These are phyloP conservation scores for Elmis aenea DNA, from an alignment of 2,888 invertebrate species.

Conservation along the genomic window DNA sequence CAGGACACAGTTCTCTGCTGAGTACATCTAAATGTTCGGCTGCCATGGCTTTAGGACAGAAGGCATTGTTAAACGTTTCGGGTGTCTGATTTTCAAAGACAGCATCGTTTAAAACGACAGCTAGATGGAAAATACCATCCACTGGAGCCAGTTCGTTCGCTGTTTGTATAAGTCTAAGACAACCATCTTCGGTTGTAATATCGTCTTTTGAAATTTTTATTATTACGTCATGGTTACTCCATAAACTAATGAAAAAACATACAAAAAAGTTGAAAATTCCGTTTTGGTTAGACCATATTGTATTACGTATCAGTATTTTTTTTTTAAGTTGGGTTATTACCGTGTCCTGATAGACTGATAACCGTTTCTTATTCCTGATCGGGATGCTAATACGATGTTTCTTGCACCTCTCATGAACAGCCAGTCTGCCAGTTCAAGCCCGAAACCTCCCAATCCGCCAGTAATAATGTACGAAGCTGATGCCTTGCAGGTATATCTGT, in stretches of 20 bases:
- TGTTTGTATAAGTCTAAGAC: no score
- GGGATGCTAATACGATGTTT: no score
- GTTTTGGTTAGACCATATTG: no score
- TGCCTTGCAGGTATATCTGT: constrained; percentile 78
- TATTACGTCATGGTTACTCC: constrained; percentile 61
- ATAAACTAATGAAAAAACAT: constrained; percentile 44
- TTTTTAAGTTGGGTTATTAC: constrained; percentile 63
- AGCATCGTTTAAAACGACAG: constrained; percentile 71
- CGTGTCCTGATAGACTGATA: constrained; percentile 76
- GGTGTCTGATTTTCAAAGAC: constrained; percentile 71
- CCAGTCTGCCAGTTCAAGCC: no score
- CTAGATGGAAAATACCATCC: no score
- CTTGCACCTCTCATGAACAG: no score
- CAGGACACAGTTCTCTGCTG: constrained; percentile 54
- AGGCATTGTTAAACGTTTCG: constrained; percentile 63
- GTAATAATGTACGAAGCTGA: constrained; percentile 71
- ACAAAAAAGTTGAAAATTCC: no score
- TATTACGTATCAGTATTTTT: no score
- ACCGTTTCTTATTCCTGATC: no score
- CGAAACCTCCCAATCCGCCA: no score
- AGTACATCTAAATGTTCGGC: constrained; percentile 70
- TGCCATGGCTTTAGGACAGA: constrained; percentile 73
- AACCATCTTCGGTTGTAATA: constrained; percentile 64
- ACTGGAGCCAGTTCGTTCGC: no score
- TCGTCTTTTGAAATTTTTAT: constrained; percentile 67